Evolutionary conservation across 2,113 vertebrate species (phyloP).

Genomic region (Ursus arctos): DNA sequence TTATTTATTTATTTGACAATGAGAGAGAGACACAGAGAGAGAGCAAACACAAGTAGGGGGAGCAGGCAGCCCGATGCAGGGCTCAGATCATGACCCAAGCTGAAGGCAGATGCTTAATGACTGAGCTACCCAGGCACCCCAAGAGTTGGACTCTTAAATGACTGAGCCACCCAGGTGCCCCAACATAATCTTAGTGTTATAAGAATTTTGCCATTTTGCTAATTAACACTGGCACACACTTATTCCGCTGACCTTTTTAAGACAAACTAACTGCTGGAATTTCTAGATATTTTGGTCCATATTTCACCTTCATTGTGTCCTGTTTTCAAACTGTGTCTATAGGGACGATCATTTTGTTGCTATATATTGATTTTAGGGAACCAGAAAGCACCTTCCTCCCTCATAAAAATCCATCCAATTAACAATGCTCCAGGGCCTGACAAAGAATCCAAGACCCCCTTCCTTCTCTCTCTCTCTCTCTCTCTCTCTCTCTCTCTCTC

Average conservation of each 20-base stretch:
- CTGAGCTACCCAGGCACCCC: not conserved
- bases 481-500: not conserved
- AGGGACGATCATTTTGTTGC: not conserved
- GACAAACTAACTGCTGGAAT: not conserved
- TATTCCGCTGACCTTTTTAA: slow-evolving; percentile 9
- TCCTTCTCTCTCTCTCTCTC: not conserved
- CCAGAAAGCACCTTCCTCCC: not conserved
- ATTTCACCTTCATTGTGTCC: not conserved
- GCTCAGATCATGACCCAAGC: not conserved
- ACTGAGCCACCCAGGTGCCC: not conserved
- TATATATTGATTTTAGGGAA: not conserved
- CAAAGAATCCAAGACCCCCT: not conserved
- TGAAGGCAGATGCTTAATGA: not conserved
- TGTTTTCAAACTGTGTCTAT: not conserved
- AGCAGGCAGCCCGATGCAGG: too few relatives aligned
- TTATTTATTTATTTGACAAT: too few relatives aligned
- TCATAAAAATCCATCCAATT: not conserved
- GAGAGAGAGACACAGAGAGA: too few relatives aligned
- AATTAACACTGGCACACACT: not conserved
- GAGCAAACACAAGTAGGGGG: too few relatives aligned
- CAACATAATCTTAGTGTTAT: not conserved
- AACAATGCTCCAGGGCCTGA: not conserved
- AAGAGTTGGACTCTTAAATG: not conserved
- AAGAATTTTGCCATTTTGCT: not conserved
- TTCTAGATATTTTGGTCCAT: not conserved